A percentile compares a stretch with the other conserved stretches of the same genome.
These are phyloP conservation scores for Physeter macrocephalus DNA, from an alignment of 2,113 vertebrate genomes.

Conservation along the genomic window DNA sequence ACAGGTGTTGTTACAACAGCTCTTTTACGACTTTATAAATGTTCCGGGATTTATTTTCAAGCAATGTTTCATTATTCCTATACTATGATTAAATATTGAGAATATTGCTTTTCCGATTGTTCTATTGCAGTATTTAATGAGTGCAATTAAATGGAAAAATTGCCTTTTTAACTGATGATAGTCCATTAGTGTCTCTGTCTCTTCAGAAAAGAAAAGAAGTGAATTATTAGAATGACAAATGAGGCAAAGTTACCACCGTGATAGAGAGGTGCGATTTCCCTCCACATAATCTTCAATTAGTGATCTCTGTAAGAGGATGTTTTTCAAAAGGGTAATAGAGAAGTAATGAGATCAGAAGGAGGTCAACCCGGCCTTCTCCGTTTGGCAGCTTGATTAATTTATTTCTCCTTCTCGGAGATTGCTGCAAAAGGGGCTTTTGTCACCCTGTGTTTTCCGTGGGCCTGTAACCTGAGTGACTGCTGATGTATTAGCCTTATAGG, in stretches of 20 bases:
- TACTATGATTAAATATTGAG: constrained; percentile 86
- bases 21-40: constrained; percentile 65
- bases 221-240: constrained; percentile 90
- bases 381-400: constrained; percentile 97
- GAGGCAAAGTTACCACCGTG: constrained; percentile 85
- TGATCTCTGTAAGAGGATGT: constrained; percentile 91
- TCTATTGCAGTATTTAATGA: constrained; percentile 87
- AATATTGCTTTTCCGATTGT: constrained; percentile 87
- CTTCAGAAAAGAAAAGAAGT: constrained; percentile 84
- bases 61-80: constrained; percentile 80
- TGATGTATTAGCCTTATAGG: constrained; percentile 65
- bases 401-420: constrained; percentile 88
- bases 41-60: constrained; percentile 81
- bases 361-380: constrained; percentile 89
- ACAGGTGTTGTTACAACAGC: constrained; percentile 66
- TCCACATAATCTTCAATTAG: constrained; percentile 94
- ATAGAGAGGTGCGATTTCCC: constrained; percentile 85
- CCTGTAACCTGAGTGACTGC: constrained; percentile 72
- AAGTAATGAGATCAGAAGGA: constrained; percentile 92
- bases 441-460: constrained; percentile 82
- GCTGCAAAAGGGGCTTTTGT: constrained; percentile 89
- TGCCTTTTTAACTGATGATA: constrained; percentile 86
- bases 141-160: constrained; percentile 90
- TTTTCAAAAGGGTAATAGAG: constrained; percentile 91
- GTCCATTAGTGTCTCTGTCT: constrained; percentile 88